These are phyloP conservation scores for Xylocampa areola DNA, from an alignment of 2,888 invertebrate species.

Conservation along the genomic window DNA sequence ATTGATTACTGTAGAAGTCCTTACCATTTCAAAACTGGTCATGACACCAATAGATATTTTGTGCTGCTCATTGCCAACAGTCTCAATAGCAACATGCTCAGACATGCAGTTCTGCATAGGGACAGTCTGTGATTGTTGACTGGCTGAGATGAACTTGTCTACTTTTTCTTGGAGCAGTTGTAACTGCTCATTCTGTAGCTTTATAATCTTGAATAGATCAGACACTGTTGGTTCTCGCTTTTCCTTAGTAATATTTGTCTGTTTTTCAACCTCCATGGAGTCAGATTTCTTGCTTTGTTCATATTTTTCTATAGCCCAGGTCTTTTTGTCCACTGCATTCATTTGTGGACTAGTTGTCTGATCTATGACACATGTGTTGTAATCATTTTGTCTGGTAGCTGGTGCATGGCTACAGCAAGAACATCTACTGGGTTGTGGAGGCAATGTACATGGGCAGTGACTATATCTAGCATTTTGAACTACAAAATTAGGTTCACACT, in stretches of 20 bases:
- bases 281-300: constrained; percentile 69
- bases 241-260: constrained; percentile 73
- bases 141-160: constrained; percentile 84
- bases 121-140: constrained; percentile 62
- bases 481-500: constrained; percentile 16
- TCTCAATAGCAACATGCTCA: constrained; percentile 75
- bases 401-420: constrained; percentile 49
- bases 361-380: constrained; percentile 52
- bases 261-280: constrained; percentile 73
- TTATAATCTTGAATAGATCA: constrained; percentile 91
- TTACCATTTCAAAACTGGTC: constrained; percentile 92
- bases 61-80: constrained; percentile 77
- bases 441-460: constrained; percentile 50
- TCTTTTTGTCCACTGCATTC: constrained; percentile 79
- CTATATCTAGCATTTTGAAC: constrained; percentile 29
- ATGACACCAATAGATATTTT: constrained; percentile 93
- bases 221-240: constrained; percentile 88
- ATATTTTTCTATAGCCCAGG: constrained; percentile 79
- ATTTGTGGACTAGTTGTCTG: constrained; percentile 44
- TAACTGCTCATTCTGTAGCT: constrained; percentile 92
- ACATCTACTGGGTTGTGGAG: constrained; percentile 51
- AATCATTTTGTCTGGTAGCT: constrained; percentile 26
- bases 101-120: constrained; percentile 70
- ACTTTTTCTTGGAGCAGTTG: constrained; percentile 91
- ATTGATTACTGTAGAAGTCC: constrained; percentile 84